Conservation (phyloP, 2,797 vertebrate genomes). For the Etheostoma perlongum region DNA sequence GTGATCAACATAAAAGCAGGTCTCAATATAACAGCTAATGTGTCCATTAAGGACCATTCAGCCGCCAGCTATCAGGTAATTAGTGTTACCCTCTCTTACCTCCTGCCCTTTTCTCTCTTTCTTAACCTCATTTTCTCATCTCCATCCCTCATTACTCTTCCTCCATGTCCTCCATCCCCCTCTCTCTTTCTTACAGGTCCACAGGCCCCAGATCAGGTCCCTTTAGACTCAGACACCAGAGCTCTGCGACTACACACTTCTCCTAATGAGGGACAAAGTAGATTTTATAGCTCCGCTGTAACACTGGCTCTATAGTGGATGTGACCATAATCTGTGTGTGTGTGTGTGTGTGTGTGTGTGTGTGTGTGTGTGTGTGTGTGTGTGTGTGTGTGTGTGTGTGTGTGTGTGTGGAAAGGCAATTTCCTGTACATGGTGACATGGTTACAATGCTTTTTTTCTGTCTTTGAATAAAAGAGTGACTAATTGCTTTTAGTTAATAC, state of each 20-base stretch:
- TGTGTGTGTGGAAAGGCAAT: conserved; percentile 22
- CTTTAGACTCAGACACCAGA: conserved; percentile 29
- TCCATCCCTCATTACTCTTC: conserved; percentile 4
- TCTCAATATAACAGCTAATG: neutral
- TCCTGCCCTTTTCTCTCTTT: conserved; percentile 5
- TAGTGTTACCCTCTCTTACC: neutral
- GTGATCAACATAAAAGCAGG: conserved; percentile 7
- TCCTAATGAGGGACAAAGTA: conserved; percentile 56
- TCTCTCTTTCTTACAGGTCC: conserved; percentile 7
- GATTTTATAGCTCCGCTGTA: conserved; percentile 21
- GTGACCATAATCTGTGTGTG: conserved; percentile 20
- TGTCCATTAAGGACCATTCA: conserved; percentile 19
- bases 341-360: neutral
- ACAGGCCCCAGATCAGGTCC: conserved; percentile 38
- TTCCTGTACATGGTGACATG: conserved; percentile 22
- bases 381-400: neutral
- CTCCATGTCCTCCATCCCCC: conserved; percentile 4
- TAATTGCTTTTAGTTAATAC: neutral
- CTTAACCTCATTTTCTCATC: conserved; percentile 9
- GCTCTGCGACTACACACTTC: conserved; percentile 37
- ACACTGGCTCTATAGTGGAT: conserved; percentile 25
- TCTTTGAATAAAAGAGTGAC: conserved; percentile 3
- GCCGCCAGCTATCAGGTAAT: conserved; percentile 22
- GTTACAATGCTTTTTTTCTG: conserved; percentile 1
- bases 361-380: conserved; percentile 4